Base-by-base conservation (phyloP, 2,888 invertebrate species). In the Pimpla rufipes region DNA sequence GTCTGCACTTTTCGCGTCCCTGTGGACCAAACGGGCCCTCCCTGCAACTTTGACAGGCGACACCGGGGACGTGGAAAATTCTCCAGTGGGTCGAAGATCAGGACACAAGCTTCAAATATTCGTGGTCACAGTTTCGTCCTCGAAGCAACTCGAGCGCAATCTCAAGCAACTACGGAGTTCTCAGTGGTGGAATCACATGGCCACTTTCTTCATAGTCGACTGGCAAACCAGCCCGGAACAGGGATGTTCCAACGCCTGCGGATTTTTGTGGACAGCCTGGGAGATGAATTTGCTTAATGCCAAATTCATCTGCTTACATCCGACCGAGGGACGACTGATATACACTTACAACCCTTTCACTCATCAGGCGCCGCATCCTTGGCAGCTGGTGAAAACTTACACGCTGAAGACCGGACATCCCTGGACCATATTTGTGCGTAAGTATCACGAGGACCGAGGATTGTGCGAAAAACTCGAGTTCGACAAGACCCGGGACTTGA, bases 271-370 rank as follows among this genome's bases (percentile, higher is more conserved):
- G 35, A 11, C n/a, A n/a, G 50, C 50, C 10, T 68, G 67, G 67
- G 6, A 23, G 21, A 40, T 21, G 21, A 21, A 45, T 21, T n/a
- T 64, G 18, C 64, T 64, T 5, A 16, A 64, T 21, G 35, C 85
- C 10, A n/a, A n/a, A n/a, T n/a, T n/a, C n/a, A n/a, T 85, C 0
- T 88, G 88, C 71, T 7, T 52, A 1, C 64, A 85, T 45, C 16
- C 59, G 7, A 57, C 7, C 0, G 57, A 77, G 6, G 70, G n/a
- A 4, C 11, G 45, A 11, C 50, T 35, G 6, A 35, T 85, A 18
- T 88, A 87, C 74, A 81, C 77, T 2, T 88, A 78, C 76, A 86
- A 87, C 67, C 88, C 87, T 8, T 88, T 79, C 76, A 83, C 80
- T 0, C 37, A 57, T 1, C 13, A 40, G 1, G 80, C 85, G 2